These are phyloP conservation scores for Halisarca cf. caerulea DNA, from an alignment of 37 sponge, comb jelly and placozoan species.

Conservation along the genomic window DNA sequence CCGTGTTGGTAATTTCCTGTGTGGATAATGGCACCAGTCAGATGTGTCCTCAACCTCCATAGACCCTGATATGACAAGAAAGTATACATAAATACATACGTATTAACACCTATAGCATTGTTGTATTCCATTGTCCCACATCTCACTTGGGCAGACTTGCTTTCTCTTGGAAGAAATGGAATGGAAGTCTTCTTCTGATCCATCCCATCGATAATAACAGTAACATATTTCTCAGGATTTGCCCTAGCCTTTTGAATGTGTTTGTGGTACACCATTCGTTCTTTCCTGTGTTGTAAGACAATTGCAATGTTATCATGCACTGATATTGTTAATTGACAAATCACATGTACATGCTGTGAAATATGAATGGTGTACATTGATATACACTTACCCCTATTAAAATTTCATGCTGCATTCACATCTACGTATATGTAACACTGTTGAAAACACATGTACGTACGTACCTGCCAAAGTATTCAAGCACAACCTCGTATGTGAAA, in stretches of 20 bases:
- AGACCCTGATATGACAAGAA: conserved; percentile 14
- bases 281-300: neutral
- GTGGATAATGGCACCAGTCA: conserved; percentile 48
- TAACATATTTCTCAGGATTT: neutral
- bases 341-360: no score
- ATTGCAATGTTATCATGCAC: no score
- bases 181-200: conserved; percentile 40
- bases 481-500: no score
- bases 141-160: conserved; percentile 30
- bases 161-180: conserved; percentile 7
- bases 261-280: neutral
- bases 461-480: no score
- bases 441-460: no score
- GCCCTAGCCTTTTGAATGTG: neutral
- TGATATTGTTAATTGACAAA: no score
- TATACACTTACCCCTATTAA: no score
- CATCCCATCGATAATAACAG: conserved; percentile 53
- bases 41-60: conserved; percentile 44
- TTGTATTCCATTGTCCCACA: neutral
- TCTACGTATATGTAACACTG: no score
- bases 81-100: neutral
- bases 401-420: no score
- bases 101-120: neutral
- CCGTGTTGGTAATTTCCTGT: neutral
- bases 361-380: no score